Percentiles rank a stretch among this genome's conserved stretches.
Conservation (phyloP, 2,888 invertebrate genomes). For the Drosophila algonquin region DNA sequence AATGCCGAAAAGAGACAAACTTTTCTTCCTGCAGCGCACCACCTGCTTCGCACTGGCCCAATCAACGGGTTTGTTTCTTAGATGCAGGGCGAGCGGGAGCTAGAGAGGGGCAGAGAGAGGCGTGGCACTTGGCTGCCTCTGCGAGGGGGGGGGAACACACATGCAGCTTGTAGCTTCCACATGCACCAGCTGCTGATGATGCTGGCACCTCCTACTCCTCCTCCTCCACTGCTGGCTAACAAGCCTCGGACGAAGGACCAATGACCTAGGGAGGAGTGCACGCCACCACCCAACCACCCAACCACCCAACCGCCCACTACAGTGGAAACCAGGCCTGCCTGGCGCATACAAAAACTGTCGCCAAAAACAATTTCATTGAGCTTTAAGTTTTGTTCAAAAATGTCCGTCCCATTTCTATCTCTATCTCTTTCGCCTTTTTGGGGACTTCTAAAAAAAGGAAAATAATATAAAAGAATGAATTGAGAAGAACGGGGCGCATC, state of each 20-base stretch:
- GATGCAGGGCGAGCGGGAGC: no score
- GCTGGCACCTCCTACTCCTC: constrained; percentile 4
- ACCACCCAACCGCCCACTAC: not conserved
- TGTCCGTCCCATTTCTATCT: constrained; percentile 59
- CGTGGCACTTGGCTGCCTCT: not conserved
- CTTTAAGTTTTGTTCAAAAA: constrained; percentile 78
- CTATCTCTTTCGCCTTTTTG: constrained; percentile 40
- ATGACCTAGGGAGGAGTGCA: not conserved
- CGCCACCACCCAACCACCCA: not conserved
- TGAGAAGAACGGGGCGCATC: constrained; percentile 12
- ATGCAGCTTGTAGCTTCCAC: constrained; percentile 63
- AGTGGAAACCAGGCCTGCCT: constrained; percentile 28
- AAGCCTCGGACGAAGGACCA: constrained; percentile 46
- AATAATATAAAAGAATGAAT: constrained; percentile 14
- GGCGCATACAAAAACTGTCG: constrained; percentile 69
- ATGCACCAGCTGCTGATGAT: constrained; percentile 64
- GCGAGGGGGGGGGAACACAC: constrained; percentile 35
- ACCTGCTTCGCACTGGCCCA: not conserved
- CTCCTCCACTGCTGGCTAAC: constrained; percentile 51
- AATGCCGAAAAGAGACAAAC: not conserved
- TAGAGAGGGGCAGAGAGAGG: not conserved
- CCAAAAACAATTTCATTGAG: constrained; percentile 79
- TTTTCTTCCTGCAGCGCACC: not conserved
- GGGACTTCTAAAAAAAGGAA: constrained; percentile 32
- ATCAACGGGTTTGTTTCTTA: no score